These are phyloP conservation scores for Myrmecobius fasciatus DNA, from an alignment of 2,113 vertebrate genomes.

Conservation along the genomic window DNA sequence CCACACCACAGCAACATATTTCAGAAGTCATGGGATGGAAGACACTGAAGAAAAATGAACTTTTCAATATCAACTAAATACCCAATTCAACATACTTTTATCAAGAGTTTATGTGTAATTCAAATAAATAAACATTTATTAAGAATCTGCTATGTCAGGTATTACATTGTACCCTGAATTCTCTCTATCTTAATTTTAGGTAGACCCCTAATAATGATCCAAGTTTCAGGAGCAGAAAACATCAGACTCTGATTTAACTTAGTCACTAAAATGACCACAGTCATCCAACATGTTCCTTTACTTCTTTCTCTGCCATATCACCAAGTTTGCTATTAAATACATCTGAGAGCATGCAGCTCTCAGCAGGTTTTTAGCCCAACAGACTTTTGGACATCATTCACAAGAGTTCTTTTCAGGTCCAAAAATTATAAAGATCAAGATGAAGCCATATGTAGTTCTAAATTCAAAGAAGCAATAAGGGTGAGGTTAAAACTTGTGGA, in stretches of 20 bases:
- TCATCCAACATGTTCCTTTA: conserved; percentile 40
- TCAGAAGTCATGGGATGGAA: not conserved
- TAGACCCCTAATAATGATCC: conserved; percentile 19
- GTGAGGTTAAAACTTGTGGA: conserved; percentile 1
- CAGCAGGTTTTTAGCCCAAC: conserved; percentile 25
- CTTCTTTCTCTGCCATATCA: conserved; percentile 7
- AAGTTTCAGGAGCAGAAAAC: conserved; percentile 32
- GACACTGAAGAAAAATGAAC: conserved; percentile 4
- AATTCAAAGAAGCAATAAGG: not conserved
- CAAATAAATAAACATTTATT: not conserved
- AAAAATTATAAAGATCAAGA: conserved; percentile 25
- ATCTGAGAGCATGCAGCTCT: conserved; percentile 17
- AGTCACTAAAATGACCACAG: conserved; percentile 14
- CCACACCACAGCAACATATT: conserved; percentile 3
- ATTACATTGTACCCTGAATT: not conserved
- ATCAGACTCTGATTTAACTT: conserved; percentile 12
- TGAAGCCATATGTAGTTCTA: conserved; percentile 25
- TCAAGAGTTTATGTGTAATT: not conserved
- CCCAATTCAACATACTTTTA: not conserved
- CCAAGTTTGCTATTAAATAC: conserved; percentile 41
- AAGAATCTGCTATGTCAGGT: not conserved
- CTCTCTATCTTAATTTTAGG: conserved; percentile 6
- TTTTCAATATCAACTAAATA: not conserved
- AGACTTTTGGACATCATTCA: conserved; percentile 9
- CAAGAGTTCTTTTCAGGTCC: not conserved